Evolutionary conservation across 2,888 invertebrate species (phyloP).

Genomic region (Dasysyrphus albostriatus): DNA sequence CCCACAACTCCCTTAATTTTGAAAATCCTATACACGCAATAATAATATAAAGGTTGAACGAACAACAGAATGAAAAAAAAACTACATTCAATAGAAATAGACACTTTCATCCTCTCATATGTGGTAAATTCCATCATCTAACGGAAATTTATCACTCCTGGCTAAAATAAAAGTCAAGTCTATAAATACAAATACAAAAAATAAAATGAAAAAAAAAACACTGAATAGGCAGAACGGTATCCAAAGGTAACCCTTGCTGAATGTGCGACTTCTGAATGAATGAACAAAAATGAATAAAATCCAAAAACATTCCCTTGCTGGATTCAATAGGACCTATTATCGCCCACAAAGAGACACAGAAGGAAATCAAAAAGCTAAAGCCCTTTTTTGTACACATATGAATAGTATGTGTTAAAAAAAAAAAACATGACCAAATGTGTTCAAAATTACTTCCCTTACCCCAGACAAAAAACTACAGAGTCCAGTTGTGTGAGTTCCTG

Average conservation of each 20-base stretch:
- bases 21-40: not conserved
- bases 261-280: slow-evolving; percentile 30
- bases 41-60: not conserved
- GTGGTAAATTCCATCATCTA: slow-evolving; percentile 42
- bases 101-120: slow-evolving; percentile 25
- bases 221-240: slow-evolving; percentile 47
- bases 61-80: not conserved
- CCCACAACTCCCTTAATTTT: not conserved
- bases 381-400: not conserved
- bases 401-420: slow-evolving; percentile 9
- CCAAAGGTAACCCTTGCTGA: slow-evolving; percentile 63
- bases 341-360: slow-evolving; percentile 16
- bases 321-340: slow-evolving; percentile 58
- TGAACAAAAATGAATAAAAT: slow-evolving; percentile 28
- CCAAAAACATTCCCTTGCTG: slow-evolving; percentile 6
- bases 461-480: not conserved
- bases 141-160: slow-evolving; percentile 42
- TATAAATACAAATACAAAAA: slow-evolving; percentile 34
- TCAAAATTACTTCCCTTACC: slow-evolving; percentile 47
- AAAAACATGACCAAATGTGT: slow-evolving; percentile 50
- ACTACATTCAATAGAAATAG: slow-evolving; percentile 24
- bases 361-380: not conserved
- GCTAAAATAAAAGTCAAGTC: slow-evolving; percentile 46
- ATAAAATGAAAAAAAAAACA: slow-evolving; percentile 31
- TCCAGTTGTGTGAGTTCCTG: not conserved